Conservation (phyloP, 2,888 invertebrate genomes). For the Sycophila texana region DNA sequence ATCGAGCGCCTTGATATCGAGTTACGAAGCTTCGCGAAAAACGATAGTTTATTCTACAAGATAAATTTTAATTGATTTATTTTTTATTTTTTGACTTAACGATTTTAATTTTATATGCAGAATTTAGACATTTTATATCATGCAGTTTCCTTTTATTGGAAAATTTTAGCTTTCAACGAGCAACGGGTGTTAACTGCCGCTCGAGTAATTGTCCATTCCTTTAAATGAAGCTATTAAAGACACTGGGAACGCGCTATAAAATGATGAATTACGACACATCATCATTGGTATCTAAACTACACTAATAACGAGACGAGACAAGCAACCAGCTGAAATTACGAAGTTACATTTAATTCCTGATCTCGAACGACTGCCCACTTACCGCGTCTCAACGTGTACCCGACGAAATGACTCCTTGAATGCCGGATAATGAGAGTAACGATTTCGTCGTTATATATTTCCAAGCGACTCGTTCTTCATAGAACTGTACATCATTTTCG, state of each 20-base stretch:
- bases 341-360: slow-evolving; percentile 4
- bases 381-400: too few species aligned
- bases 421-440: neutral
- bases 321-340: too few species aligned
- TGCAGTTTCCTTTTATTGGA: too few species aligned
- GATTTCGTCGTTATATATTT: slow-evolving; percentile 17
- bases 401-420: slow-evolving; percentile 5
- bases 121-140: too few species aligned
- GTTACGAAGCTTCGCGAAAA: neutral
- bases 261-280: slow-evolving; percentile 4
- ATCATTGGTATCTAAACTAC: slow-evolving; percentile 15
- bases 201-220: too few species aligned
- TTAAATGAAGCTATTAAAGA: neutral
- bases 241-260: neutral
- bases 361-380: too few species aligned
- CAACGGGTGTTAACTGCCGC: too few species aligned
- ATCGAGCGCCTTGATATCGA: neutral
- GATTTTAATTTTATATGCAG: neutral
- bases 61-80: too few species aligned
- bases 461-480: slow-evolving; percentile 7
- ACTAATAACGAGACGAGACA: neutral
- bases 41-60: too few species aligned
- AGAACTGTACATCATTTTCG: slow-evolving; percentile 1
- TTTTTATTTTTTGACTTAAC: neutral
- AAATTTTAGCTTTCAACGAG: too few species aligned